These are phyloP conservation scores for Lonchura striata DNA, from an alignment of 2,113 vertebrate species.

Conservation along the genomic window DNA sequence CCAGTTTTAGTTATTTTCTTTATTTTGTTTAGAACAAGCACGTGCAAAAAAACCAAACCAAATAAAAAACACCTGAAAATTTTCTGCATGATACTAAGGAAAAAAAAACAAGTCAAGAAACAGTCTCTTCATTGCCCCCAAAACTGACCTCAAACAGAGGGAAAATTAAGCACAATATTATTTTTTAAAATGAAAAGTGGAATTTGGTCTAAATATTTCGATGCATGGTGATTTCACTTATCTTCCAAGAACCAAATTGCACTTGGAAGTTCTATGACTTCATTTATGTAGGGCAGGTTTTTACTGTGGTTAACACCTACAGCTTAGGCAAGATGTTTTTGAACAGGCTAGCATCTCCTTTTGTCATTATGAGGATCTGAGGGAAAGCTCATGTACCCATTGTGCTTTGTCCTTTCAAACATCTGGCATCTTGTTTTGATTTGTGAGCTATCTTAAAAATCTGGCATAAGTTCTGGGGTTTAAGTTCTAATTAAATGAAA, in stretches of 20 bases:
- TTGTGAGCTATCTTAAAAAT: conserved; percentile 23
- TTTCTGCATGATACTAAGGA: neutral
- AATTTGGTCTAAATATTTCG: neutral
- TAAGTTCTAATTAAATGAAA: conserved; percentile 37
- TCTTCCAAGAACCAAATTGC: neutral
- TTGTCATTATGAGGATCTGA: neutral
- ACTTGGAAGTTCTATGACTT: neutral
- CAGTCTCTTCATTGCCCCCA: neutral
- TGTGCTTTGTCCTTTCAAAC: conserved; percentile 16
- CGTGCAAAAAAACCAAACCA: neutral
- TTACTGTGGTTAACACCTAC: neutral
- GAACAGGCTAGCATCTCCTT: neutral
- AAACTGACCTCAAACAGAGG: neutral
- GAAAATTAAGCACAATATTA: neutral
- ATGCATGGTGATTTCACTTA: neutral
- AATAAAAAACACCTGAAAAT: neutral
- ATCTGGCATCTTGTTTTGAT: conserved; percentile 40
- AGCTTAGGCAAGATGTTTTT: neutral
- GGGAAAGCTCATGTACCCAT: neutral
- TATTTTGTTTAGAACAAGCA: neutral
- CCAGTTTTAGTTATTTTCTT: neutral
- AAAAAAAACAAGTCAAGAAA: neutral
- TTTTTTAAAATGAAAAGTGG: neutral
- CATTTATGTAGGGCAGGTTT: neutral
- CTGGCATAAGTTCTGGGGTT: conserved; percentile 6